Base-by-base conservation (phyloP, 2,113 vertebrate species). In the Zosterops hypoxanthus region DNA sequence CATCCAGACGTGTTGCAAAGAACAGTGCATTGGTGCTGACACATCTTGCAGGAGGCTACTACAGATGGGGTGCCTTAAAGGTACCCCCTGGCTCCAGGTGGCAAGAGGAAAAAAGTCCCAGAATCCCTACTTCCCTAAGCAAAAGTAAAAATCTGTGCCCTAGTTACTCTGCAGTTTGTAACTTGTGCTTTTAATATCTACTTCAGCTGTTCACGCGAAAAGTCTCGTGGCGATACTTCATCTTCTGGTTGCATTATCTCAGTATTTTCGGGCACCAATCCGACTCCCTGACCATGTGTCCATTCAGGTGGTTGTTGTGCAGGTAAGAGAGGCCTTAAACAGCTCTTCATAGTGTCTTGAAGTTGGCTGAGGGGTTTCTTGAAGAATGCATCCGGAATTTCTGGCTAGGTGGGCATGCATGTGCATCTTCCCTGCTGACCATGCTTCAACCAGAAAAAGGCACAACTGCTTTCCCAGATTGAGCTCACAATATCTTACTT, bases 271-370 rank as follows among this genome's bases (percentile, higher is more conserved):
- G 95, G 99, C 99, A 15, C 99, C 99, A 5, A 99, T 99, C 96
- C 98, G 99, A 93, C 98, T 99, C 75, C 99, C 99, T 12, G 99
- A 99, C 91, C 99, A 99, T 4, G 99, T 99, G 95, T 99, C 99
- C 28, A 99, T 99, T 95, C 99, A 99, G 94, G 99, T 99, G 26
- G 99, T 99, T 49, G 99, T 99, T 68, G 99, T 99, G 87, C 99
- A 99, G 99, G 99, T 99, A 98, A 97, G 97, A 93, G 26, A 36
- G 50, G 36, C 46, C 3, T 61, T 55, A 39, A 55, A 12, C 42
- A 85, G 71, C 64, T 90, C 28, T n/a, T 81, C 63, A 21, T 12
- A 26, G 21, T 29, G 24, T 9, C 81, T 52, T 64, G 77, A 72
- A 68, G 46, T 46, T 57, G 46, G 4, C 14, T 42, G 46, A 75